Evolutionary conservation across 2,888 invertebrate species (phyloP).

Genomic region (Morpho achilles): DNA sequence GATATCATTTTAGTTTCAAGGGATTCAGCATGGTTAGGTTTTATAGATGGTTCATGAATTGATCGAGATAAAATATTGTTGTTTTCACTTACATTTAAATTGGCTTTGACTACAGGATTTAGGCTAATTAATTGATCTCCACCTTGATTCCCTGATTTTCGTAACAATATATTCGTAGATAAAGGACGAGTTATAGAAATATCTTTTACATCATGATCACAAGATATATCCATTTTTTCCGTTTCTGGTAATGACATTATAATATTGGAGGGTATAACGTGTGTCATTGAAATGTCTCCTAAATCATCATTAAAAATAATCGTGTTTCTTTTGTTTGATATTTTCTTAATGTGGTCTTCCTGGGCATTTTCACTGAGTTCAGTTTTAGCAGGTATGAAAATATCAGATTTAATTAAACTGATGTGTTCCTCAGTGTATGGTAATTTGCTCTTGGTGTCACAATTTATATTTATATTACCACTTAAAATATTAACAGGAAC

Average conservation of each 20-base stretch:
- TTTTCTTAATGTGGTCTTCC: not conserved
- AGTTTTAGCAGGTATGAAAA: not conserved
- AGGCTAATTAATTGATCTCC: not conserved
- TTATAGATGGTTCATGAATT: slow-evolving; percentile 2
- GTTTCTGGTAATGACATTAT: slow-evolving; percentile 19
- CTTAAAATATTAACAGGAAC: slow-evolving; percentile 25
- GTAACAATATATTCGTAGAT: slow-evolving; percentile 16
- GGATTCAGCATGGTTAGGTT: not conserved
- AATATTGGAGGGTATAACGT: slow-evolving; percentile 34
- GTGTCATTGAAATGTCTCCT: slow-evolving; percentile 35
- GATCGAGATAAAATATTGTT: slow-evolving; percentile 2
- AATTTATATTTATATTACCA: slow-evolving; percentile 1
- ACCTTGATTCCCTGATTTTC: not conserved
- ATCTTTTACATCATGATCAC: slow-evolving; percentile 28
- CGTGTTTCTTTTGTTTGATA: slow-evolving; percentile 27
- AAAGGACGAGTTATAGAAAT: slow-evolving; percentile 32
- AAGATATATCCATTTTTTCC: slow-evolving; percentile 24
- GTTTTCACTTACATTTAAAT: not conserved
- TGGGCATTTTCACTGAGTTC: not conserved
- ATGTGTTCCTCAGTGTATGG: not conserved
- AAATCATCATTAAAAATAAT: slow-evolving; percentile 28
- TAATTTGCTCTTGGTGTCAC: not conserved
- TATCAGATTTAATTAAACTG: not conserved
- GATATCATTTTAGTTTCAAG: not conserved
- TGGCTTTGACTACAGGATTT: not conserved